Evolutionary conservation across 2,888 invertebrate genomes (phyloP), one percentile per base, ranked within the genome.

Genomic region (Anaspis maculata): DNA sequence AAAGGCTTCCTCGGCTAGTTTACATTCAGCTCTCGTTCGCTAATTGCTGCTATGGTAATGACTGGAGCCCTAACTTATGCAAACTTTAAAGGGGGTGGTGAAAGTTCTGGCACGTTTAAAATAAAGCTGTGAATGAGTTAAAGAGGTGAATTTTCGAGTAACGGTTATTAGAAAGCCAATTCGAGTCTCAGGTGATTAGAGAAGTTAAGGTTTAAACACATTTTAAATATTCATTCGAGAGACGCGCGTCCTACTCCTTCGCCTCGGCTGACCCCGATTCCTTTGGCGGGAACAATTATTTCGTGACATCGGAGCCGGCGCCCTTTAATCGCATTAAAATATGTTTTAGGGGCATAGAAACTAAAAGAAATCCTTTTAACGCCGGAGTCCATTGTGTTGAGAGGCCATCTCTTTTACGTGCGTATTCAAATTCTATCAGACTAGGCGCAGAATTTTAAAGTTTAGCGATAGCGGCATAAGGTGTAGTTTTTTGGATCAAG

Each of bases 11-110:
- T 43, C 47, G 49, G 52, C 55, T 56, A 56, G 59, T 59, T 59
- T 59, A 50, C 54, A 61, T 59, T 59, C 55, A 49, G 49, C 48
- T 49, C 51, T 51, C 52, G 53, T 56, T 54, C 53, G 51, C 52
- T 47, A 47, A 47, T 47, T 47, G 47, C 45, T 37, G 45, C 45
- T 39, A 44, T 44, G 44, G 43, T 45, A 47, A 47, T 47, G 43
- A 37, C 42, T 49, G 45, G n/a, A 50, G 46, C 48, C 52, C 52
- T 47, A 55, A 59, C 53, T 56, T 57, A 53, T 57, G 56, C 57
- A 57, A 58, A 60, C 56, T 58, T 59, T 55, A 57, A 56, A 53
- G 52, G 52, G 47, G 35, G 45, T 44, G 49, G 49, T 46, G 52
- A 52, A 52, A 51, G 51, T 54, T 52, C 46, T 45, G 39, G 45